Base-by-base conservation (phyloP, 2,797 vertebrate species). In the Tadarida brasiliensis region DNA sequence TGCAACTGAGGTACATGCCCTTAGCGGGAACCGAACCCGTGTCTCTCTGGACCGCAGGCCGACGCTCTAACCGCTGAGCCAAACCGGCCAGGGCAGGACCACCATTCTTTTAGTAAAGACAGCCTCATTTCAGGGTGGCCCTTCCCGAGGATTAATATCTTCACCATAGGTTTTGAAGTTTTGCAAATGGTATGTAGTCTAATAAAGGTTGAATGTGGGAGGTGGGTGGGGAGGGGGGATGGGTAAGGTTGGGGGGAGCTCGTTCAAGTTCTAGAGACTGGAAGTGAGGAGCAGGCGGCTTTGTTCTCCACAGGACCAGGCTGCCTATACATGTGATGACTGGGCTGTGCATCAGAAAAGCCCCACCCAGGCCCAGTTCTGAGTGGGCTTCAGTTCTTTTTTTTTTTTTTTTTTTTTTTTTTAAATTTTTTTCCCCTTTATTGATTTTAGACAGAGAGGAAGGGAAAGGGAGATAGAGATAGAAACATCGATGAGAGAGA, bases 101-200 rank as follows among this genome's bases (percentile, higher is more conserved):
- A 54, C 51, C n/a, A n/a, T 70, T 90, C 28, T 76, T 81, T 59
- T 11, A 77, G 87, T 63, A 65, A 59, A 92, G 80, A 84, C 4
- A 68, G 83, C 35, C 77, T 78, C 59, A 74, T 86, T 81, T 76
- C 54, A 90, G 84, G 65, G 22, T 83, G 86, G 82, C n/a, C 35
- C 90, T 93, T 77, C 91, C 81, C 26, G 73, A 56, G 51, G 76
- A 92, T 86, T 95, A 61, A 59, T 67, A 82, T 0, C 35, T 33
- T 80, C 15, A 11, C 63, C 44, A 54, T 0, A 17, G 54, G 59
- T 90, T 95, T 91, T 92, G 73, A 96, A 96, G 96, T 94, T 86
- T 63, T 87, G 73, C 71, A 89, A 65, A 76, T 67, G 81, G 88
- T 86, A 76, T 89, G 95, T 94, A 91, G 91, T 96, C 94, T 83